These are phyloP conservation scores for Diachrysia chrysitis DNA, from an alignment of 2,888 invertebrate genomes.

Conservation along the genomic window DNA sequence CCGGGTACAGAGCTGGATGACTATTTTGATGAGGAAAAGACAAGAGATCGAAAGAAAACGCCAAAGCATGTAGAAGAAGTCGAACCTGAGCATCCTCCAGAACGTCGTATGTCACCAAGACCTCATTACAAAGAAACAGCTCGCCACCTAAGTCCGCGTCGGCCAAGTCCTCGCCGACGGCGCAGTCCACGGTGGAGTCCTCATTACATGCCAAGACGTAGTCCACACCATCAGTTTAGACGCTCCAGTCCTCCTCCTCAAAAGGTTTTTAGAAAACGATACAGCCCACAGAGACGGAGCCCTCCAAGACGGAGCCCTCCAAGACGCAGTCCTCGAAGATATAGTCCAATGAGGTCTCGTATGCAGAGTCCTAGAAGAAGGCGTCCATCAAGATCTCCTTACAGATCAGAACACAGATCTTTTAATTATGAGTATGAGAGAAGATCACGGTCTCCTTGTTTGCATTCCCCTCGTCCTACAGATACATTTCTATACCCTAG, in stretches of 20 bases:
- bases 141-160: conserved; percentile 16
- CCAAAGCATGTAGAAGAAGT: conserved; percentile 32
- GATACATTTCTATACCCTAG: conserved; percentile 74
- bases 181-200: conserved; percentile 35
- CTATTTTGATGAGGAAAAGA: conserved; percentile 70
- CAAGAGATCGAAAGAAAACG: conserved; percentile 54
- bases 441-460: conserved; percentile 54
- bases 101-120: conserved; percentile 22
- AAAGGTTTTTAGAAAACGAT: conserved; percentile 31
- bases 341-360: conserved; percentile 56
- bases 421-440: conserved; percentile 25
- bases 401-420: conserved; percentile 10
- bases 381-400: conserved; percentile 43
- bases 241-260: conserved; percentile 34
- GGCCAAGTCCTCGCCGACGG: conserved; percentile 16
- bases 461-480: conserved; percentile 45
- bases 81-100: conserved; percentile 3
- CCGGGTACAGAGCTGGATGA: conserved; percentile 86
- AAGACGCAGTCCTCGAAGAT: conserved; percentile 45
- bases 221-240: conserved; percentile 35
- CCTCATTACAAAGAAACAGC: conserved; percentile 19
- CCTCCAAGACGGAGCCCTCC: conserved; percentile 46
- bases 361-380: conserved; percentile 52
- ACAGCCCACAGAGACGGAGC: conserved; percentile 49
- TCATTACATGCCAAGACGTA: conserved; percentile 27